Evolutionary conservation across 2,113 vertebrate genomes (phyloP), one percentile per base, ranked within the genome.

Genomic region (Myrmecobius fasciatus): DNA sequence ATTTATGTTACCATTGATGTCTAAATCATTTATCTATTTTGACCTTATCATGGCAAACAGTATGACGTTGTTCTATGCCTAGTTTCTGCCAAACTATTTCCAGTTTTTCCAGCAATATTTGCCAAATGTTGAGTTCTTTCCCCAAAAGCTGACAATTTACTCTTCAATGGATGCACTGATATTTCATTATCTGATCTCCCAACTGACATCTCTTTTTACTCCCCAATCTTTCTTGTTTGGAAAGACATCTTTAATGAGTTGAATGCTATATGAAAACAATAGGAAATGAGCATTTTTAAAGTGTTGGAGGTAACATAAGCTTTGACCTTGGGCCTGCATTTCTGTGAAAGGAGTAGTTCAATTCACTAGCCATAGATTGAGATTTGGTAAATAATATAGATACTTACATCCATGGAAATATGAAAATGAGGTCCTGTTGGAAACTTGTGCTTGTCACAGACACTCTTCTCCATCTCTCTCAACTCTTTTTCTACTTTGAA

Each of bases 301-400:
- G 24, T 47, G 31, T 0, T 89, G 54, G 89, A 25, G 53, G 89
- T 92, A 25, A 60, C 36, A 92, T 67, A 92, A 95, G 53, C 47
- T 97, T 94, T 94, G 89, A 96, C 67, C 52, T 95, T 96, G 92
- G 26, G 1, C 89, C 7, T 91, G 12, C 94, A 25, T 96, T 6
- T 56, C 67, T 95, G 89, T 91, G 91, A 91, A 96, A 95, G 24
- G 89, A 52, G 1, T 88, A 94, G 25, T 48, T 25, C 90, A 26
- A 54, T 24, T 83, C 67, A 56, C 7, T 92, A 25, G 52, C 17
- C 31, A 83, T 12, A 90, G 89, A 67, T 17, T 49, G 31, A 14
- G 43, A 93, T 93, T 94, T 92, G n/a, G 25, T 54, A 8, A 88
- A 25, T 67, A 93, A 53, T 91, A 54, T 94, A 93, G 88, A 46